Conservation (phyloP, 2,113 vertebrate genomes). For the Triplophysa tibetana region DNA sequence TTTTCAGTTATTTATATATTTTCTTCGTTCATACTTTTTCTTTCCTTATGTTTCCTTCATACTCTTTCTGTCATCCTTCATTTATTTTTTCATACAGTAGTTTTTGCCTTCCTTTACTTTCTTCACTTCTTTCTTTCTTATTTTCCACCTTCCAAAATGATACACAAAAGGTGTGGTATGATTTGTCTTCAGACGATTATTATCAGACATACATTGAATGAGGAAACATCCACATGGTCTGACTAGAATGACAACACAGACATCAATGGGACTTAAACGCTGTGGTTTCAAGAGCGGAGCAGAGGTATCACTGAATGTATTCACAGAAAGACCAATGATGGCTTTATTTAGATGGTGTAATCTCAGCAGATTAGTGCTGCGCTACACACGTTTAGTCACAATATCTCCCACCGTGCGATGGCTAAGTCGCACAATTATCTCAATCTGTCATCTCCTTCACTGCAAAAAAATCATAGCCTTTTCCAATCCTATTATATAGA, state of each 20-base stretch:
- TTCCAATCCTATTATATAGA: slow-evolving; percentile 62
- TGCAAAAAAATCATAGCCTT: slow-evolving; percentile 53
- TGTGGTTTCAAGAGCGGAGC: slow-evolving; percentile 9
- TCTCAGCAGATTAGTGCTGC: slow-evolving; percentile 37
- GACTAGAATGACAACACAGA: slow-evolving; percentile 18
- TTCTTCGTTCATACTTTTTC: neutral
- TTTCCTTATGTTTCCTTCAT: neutral
- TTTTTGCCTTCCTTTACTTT: no score
- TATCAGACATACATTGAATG: no score
- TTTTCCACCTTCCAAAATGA: no score
- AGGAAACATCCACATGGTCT: neutral
- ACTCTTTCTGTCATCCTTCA: neutral
- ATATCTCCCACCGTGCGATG: slow-evolving; percentile 30
- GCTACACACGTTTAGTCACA: slow-evolving; percentile 5
- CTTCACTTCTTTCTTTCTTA: no score
- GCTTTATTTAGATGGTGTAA: slow-evolving; percentile 39
- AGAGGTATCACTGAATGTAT: neutral
- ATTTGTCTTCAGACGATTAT: no score
- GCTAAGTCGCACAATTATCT: slow-evolving; percentile 62
- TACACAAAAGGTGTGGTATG: no score
- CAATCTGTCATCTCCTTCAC: slow-evolving; percentile 59
- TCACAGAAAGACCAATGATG: slow-evolving; percentile 3
- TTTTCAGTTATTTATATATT: neutral
- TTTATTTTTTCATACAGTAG: neutral
- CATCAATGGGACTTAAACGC: slow-evolving; percentile 14